phyloP scores from a whole-genome alignment of 2,888 invertebrate genomes.

The Geotrupes spiniger region DNA sequence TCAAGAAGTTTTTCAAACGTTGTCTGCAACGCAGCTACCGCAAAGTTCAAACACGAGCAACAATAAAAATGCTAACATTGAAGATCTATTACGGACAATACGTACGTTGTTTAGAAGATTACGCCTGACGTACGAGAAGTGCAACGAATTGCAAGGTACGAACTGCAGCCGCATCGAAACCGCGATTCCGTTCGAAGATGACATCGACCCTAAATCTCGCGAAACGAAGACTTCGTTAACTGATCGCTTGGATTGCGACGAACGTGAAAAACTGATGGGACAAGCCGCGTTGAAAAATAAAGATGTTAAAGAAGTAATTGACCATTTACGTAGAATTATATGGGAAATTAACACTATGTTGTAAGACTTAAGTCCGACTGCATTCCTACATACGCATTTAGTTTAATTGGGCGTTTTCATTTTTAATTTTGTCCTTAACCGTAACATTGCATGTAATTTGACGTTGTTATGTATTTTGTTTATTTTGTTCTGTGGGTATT shows the following conservation, averaged over 20 bases:
- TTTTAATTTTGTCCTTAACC: too few relatives aligned
- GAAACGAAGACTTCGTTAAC: conserved; percentile 86
- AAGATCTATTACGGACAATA: conserved; percentile 81
- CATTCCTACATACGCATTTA: too few relatives aligned
- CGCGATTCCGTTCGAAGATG: conserved; percentile 84
- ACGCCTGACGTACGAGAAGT: conserved; percentile 86
- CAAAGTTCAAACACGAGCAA: conserved; percentile 71
- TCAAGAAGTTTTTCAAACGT: conserved; percentile 83
- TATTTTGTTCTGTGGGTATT: too few relatives aligned
- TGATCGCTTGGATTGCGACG: conserved; percentile 76
- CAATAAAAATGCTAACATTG: conserved; percentile 84
- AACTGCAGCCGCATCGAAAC: conserved; percentile 91
- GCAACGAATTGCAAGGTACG: conserved; percentile 88
- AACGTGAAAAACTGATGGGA: conserved; percentile 84
- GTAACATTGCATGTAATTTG: too few relatives aligned
- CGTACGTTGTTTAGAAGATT: conserved; percentile 79
- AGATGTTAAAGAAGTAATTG: conserved; percentile 92
- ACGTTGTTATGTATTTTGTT: too few relatives aligned
- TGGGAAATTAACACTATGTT: conserved; percentile 98
- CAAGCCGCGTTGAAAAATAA: conserved; percentile 87
- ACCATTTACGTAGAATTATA: conserved; percentile 86
- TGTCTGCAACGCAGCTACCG: conserved; percentile 76
- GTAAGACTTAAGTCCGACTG: too few relatives aligned
- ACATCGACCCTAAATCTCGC: conserved; percentile 80
- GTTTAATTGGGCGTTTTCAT: too few relatives aligned